These are phyloP conservation scores for Arctopsyche grandis DNA, from an alignment of 1,140 invertebrate species.

Conservation along the genomic window DNA sequence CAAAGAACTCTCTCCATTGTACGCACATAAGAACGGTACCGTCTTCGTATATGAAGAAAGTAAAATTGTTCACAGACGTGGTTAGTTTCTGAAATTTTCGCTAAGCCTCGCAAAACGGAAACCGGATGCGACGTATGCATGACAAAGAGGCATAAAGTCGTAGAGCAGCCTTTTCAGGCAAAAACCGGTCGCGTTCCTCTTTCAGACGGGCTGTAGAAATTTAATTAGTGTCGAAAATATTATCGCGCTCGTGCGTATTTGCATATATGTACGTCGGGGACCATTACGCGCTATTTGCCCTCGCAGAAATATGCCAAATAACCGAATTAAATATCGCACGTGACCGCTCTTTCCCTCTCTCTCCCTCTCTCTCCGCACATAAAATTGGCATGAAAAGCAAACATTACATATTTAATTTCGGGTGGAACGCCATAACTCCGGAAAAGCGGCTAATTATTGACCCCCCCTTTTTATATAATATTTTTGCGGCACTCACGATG, in stretches of 20 bases:
- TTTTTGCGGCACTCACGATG: too few species aligned
- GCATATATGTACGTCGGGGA: neutral
- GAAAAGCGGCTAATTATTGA: neutral
- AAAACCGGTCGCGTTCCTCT: neutral
- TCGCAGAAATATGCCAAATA: neutral
- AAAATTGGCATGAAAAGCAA: conserved; percentile 11
- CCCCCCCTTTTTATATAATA: too few species aligned
- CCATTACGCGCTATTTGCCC: conserved; percentile 9
- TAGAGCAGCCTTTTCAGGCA: neutral
- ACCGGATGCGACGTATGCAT: conserved; percentile 22
- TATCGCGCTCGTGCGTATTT: conserved; percentile 1
- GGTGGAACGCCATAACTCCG: neutral
- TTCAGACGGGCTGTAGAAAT: neutral
- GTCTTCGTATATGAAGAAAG: neutral
- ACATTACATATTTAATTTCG: conserved; percentile 32
- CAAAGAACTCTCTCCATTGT: too few species aligned
- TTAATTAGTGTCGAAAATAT: conserved; percentile 29
- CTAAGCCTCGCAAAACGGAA: neutral
- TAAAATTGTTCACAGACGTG: too few species aligned
- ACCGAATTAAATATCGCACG: neutral
- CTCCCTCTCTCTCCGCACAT: too few species aligned
- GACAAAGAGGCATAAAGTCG: conserved; percentile 18
- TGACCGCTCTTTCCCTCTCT: neutral
- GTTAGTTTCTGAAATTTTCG: conserved; percentile 18
- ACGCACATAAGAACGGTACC: too few species aligned